Evolutionary conservation across 2,888 invertebrate species (phyloP), one percentile per base, ranked within the genome.

Genomic region (Oscheius sp.): DNA sequence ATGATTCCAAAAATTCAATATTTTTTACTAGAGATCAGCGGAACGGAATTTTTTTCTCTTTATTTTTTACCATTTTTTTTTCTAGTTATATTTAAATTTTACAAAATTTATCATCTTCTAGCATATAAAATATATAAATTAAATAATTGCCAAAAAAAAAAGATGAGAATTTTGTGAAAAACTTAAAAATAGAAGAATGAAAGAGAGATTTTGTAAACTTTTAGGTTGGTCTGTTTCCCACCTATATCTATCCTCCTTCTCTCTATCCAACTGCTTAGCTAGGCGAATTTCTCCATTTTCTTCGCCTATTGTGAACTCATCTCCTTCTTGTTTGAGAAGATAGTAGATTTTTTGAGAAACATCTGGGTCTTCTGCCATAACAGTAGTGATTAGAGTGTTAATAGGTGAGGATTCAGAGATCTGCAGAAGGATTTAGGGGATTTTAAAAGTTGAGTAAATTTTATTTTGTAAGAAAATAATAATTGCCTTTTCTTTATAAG

Each of bases 201-300:
- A n/a, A n/a, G n/a, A n/a, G n/a, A 47, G 28, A 67, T 24, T 28
- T 47, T 67, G 20, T 38, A 65, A 8, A 30, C 17, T 14, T 33
- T 36, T 8, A 20, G 2, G 41, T 3, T 12, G 4, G n/a, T 20
- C 41, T 12, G 5, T 41, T 12, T 14, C 6, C 24, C 36, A 65
- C 65, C 17, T 26, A 20, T 49, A 67, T n/a, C 24, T n/a, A 22
- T 67, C 67, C 33, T 67, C 49, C 1, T 17, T 51, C 22, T 67
- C 67, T 45, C 67, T 67, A 28, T 67, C 67, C 33, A 67, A 20
- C 8, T 2, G n/a, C 12, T 30, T 49, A 9, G 17, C 30, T 22
- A 67, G 38, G 20, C 28, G 5, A 12, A 67, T 33, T 38, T 36
- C 20, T 30, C 67, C 67, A 20, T 57, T 67, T 1, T 26, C 33